Conservation (phyloP, 2,113 vertebrate genomes). For the Chiloscyllium plagiosum region DNA sequence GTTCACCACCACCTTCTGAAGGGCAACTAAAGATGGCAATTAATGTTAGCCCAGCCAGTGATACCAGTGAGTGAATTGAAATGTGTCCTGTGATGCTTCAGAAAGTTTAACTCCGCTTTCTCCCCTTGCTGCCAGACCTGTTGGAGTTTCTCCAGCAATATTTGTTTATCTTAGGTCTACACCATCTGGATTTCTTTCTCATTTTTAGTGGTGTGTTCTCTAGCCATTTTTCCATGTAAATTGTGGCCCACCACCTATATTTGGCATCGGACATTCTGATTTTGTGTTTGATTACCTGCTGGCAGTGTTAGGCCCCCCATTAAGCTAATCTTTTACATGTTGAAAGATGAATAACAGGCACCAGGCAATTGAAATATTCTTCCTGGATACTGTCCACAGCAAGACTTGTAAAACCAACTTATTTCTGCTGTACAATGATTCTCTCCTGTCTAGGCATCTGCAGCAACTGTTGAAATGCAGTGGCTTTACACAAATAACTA, state of each 20-base stretch:
- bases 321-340: not conserved
- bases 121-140: too few relatives aligned
- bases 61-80: too few relatives aligned
- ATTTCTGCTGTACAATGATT: not conserved
- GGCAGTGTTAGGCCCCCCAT: not conserved
- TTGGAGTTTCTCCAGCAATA: too few relatives aligned
- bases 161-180: too few relatives aligned
- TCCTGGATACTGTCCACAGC: not conserved
- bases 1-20: too few relatives aligned
- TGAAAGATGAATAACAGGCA: not conserved
- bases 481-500: not conserved
- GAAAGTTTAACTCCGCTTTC: too few relatives aligned
- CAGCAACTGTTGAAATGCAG: not conserved
- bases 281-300: not conserved
- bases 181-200: too few relatives aligned
- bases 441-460: not conserved
- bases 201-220: not conserved
- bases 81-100: too few relatives aligned
- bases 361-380: not conserved
- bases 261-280: not conserved
- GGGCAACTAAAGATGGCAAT: too few relatives aligned
- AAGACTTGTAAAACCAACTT: not conserved
- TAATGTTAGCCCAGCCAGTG: too few relatives aligned
- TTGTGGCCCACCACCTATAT: not conserved
- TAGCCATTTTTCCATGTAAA: not conserved